Base-by-base conservation (phyloP, 2,888 invertebrate genomes). In the Spatulosminthurus flaviceps region DNA sequence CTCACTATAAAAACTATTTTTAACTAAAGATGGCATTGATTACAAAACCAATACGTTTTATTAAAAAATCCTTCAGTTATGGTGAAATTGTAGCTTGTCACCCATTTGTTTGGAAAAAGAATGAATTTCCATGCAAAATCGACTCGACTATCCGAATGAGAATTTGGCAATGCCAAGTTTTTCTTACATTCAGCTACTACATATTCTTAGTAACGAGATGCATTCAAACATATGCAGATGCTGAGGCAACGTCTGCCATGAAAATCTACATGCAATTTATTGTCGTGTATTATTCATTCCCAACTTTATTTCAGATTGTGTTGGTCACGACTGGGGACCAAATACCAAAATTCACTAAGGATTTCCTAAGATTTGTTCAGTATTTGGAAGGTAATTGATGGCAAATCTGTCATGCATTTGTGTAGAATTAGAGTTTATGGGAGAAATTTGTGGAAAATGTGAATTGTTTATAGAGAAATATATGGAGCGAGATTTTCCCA, bases 181-280 rank as follows among this genome's bases (percentile, higher is more conserved):
- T 29, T n/a, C 1, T 29, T 21, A 69, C 29, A 11, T 13, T 16
- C 19, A n/a, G 16, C 2, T 69, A 69, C 21, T 69, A 28, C 9
- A 28, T 22, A 16, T 66, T 66, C 24, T 16, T 66, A 1, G 7
- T 22, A 1, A 1, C 13, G 1, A 1, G 66, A 9, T 69, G 69
- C 34, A 69, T 69, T 21, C 34, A 69, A 69, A 29, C 69, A 4
- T 29, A 13, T 19, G 1, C 21, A 29, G 69, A 28, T 19, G 29
- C 21, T 7, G 9, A 1, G 11, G 16, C 26, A 19, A n/a, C 1
- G 2, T 16, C 1, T 1, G 13, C 29, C 19, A 28, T 24, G 29
- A 69, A 69, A 16, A 29, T 69, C 19, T 69, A 69, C 16, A 69
- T 69, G 69, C 69, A 69, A 69, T 69, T 69, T n/a, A 26, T 69